Evolutionary conservation across 2,888 invertebrate species (phyloP).

Genomic region (Arctia plantaginis): DNA sequence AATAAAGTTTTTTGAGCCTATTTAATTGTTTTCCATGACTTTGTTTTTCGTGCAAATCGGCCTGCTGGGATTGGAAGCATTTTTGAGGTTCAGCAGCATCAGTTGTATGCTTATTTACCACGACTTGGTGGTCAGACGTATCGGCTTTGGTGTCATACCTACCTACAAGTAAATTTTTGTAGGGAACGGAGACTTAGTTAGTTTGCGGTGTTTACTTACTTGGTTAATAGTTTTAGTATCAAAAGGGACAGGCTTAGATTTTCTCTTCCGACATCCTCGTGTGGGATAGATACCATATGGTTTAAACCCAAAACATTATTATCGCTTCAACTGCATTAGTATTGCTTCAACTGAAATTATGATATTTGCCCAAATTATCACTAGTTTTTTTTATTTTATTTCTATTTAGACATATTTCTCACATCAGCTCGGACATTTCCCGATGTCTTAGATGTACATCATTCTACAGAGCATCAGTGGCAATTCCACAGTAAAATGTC

Average conservation of each 20-base stretch:
- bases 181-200: background rate
- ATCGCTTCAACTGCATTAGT: too few relatives aligned
- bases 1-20: background rate
- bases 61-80: background rate
- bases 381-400: background rate
- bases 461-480: background rate
- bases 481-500: constrained; percentile 23
- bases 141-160: background rate
- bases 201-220: background rate
- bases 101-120: too few relatives aligned
- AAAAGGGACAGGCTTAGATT: background rate
- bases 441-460: background rate
- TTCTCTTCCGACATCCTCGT: background rate
- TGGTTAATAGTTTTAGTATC: too few relatives aligned
- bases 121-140: background rate
- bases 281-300: too few relatives aligned
- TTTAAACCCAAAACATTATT: too few relatives aligned
- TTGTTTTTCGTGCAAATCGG: background rate
- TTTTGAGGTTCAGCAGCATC: too few relatives aligned
- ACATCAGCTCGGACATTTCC: background rate
- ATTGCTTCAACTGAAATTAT: background rate
- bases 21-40: background rate
- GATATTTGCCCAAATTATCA: background rate
- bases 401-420: background rate
- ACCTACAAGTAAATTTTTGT: background rate